Percentiles rank a stretch among this genome's conserved stretches.
These are phyloP conservation scores for Spongia lamella DNA, from an alignment of 37 sponge, comb jelly and placozoan genomes.

Conservation along the genomic window DNA sequence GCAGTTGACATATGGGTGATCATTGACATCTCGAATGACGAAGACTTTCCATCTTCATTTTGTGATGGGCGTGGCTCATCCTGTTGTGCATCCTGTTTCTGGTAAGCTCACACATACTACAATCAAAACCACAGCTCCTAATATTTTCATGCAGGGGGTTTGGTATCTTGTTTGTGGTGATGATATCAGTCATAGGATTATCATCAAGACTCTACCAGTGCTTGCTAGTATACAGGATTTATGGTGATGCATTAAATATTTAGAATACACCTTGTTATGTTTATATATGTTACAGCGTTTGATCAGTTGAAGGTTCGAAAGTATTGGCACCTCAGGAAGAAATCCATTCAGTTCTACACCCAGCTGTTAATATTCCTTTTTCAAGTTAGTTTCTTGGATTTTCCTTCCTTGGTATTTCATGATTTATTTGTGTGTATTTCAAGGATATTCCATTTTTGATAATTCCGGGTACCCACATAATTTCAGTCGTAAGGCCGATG, in stretches of 20 bases:
- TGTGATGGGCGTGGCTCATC: not conserved
- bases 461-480: constrained; percentile 19
- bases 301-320: constrained; percentile 1
- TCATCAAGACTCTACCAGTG: constrained; percentile 50
- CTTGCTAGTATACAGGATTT: constrained; percentile 40
- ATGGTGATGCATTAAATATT: constrained; percentile 20
- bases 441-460: constrained; percentile 56
- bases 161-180: constrained; percentile 36
- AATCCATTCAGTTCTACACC: constrained; percentile 52
- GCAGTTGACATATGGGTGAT: constrained; percentile 3
- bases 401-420: not conserved
- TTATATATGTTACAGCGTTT: not conserved
- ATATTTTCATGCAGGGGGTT: not conserved
- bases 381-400: constrained; percentile 19
- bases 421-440: not conserved
- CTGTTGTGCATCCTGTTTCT: constrained; percentile 12
- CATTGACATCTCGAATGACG: constrained; percentile 11
- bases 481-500: no score
- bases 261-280: not conserved
- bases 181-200: constrained; percentile 15
- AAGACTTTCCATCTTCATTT: not conserved
- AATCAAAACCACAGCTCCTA: no score
- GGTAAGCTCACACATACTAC: not conserved
- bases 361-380: constrained; percentile 36
- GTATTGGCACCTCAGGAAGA: constrained; percentile 48